Base-by-base conservation (phyloP, 2,888 invertebrate genomes). In the Drosophila neonasuta region DNA sequence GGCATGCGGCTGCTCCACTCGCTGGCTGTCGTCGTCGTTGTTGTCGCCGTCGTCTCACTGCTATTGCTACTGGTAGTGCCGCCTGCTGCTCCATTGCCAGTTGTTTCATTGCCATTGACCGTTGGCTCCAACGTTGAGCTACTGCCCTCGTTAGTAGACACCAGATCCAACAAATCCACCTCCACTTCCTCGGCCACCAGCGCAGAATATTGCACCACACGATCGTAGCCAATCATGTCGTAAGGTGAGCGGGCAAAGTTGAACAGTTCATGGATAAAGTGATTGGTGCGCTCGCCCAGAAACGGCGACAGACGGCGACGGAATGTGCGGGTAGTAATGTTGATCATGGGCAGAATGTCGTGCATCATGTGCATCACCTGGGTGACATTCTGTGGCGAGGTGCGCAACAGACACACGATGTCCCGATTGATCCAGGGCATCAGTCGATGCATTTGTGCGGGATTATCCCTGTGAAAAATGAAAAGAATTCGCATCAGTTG, bases 361-460 rank as follows among this genome's bases (percentile, higher is more conserved):
- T 95, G 91, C 64, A 97, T 95, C 20, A 94, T 91, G 61, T 94
- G 91, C 86, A 95, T 88, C 0, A 96, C 94, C 80, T 94, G 93
- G 48, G 94, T 92, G 59, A 95, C 93, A 82, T 94, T 93, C 13
- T 93, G 93, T 3, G 89, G 83, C 2, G 92, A 90, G 74, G 93
- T 93, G 72, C 93, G 93, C 24, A 97, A 91, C 52, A 91, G 75
- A 55, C 97, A 92, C 79, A 94, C 93, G 30, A 98, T 92, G 91
- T 98, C 98, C 71, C 98, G 93, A 89, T 95, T 95, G 32, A 98
- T 92, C 97, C 97, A 98, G 1, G 96, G 96, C 70, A 96, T 94
- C 58, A 98, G 92, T 1, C 98, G 94, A 89, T 96, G 95, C 71
- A 95, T 93, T 89, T 96, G 95, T 11, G 95, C 94, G 60, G 95